Base-by-base conservation (phyloP, 2,113 vertebrate species). In the Ciconia stormi region DNA sequence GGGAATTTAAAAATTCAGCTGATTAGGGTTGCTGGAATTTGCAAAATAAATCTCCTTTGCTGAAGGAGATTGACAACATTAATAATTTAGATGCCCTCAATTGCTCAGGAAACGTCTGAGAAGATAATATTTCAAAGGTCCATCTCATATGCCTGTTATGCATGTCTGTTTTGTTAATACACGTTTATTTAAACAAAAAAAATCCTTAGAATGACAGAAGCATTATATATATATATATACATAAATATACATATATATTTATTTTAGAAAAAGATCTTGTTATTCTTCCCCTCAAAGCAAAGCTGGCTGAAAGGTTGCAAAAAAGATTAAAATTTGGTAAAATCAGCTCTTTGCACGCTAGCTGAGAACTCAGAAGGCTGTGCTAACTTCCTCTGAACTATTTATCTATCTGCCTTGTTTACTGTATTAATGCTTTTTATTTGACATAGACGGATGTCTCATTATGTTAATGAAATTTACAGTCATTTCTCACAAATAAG, bases 1-100 rank as follows among this genome's bases (percentile, higher is more conserved):
- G 42, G 25, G 46, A 73, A 83, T 96, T 96, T 97, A 91, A 95
- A 94, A 93, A 91, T 94, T 85, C 92, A 93, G 52, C 89, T 96
- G 91, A 91, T 78, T 83, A 82, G 18, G 10, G 36, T 74, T 67
- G 26, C 50, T 84, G 77, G 85, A 91, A 95, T 95, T 91, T 93
- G 65, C 52, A 92, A 95, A 96, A 92, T 94, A 95, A 93, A 89
- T 83, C 76, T 89, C 19, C 34, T 77, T 76, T 67, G 36, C 29
- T 56, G 36, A 84, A 84, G 42, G 29, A 69, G 66, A 86, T 82
- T 89, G 93, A 82, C 95, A 69, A 73, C 23, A 78, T 91, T 89
- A 95, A 96, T 91, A 94, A 96, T 95, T 94, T 89, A 93, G 49
- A 67, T 85, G 50, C 9, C 79, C 32, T 65, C 38, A 52, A 29